Evolutionary conservation across 1,140 invertebrate species (phyloP).

Genomic region (Sinella curviseta): DNA sequence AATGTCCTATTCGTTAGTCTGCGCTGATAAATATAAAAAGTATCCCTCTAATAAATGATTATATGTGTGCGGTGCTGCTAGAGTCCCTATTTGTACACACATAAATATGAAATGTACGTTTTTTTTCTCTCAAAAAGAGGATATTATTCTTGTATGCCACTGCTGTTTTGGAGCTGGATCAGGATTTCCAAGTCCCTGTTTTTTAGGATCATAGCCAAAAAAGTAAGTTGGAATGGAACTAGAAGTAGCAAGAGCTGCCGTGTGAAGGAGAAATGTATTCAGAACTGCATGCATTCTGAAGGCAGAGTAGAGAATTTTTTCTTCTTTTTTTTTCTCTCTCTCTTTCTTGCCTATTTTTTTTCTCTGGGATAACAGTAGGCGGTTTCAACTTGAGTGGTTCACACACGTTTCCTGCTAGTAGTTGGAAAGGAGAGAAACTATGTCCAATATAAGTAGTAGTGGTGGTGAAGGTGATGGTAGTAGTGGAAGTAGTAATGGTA

Average conservation of each 20-base stretch:
- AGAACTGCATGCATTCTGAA: neutral
- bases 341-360: too few relatives aligned
- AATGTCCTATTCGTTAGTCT: neutral
- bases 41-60: neutral
- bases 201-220: neutral
- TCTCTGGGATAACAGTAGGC: slow-evolving; percentile 8
- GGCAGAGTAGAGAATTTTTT: neutral
- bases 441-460: too few relatives aligned
- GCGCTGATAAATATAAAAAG: neutral
- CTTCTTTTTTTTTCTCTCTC: neutral
- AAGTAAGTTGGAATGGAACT: too few relatives aligned
- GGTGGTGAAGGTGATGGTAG: too few relatives aligned
- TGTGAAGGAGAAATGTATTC: neutral
- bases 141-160: too few relatives aligned
- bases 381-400: slow-evolving; percentile 20
- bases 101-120: too few relatives aligned
- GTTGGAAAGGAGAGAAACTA: neutral
- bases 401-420: neutral
- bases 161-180: too few relatives aligned
- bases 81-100: too few relatives aligned
- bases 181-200: neutral
- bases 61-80: too few relatives aligned
- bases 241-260: neutral
- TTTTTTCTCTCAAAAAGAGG: too few relatives aligned
- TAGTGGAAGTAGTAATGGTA: too few relatives aligned